phyloP scores from a whole-genome alignment of 2,888 invertebrate species.

The Tenodera sinensis region DNA sequence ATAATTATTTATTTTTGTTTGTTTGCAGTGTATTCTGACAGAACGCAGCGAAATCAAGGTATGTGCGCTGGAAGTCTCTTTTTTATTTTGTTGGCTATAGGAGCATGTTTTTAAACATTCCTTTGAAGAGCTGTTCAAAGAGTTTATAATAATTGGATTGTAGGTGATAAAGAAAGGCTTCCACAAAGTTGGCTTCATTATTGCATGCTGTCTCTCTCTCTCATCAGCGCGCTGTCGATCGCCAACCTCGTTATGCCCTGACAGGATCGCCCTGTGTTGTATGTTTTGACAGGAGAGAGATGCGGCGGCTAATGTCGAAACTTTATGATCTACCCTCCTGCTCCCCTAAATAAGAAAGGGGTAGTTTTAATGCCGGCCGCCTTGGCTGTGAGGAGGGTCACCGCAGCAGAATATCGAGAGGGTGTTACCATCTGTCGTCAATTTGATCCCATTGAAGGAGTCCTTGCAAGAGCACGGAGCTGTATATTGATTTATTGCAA shows the following conservation, averaged over 20 bases:
- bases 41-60: too few relatives aligned
- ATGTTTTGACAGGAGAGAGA: conserved; percentile 6
- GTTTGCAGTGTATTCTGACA: too few relatives aligned
- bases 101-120: too few relatives aligned
- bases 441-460: conserved; percentile 22
- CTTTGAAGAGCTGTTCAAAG: too few relatives aligned
- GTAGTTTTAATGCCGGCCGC: conserved; percentile 1
- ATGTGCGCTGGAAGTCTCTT: too few relatives aligned
- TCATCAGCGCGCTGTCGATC: neutral
- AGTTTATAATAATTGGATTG: too few relatives aligned
- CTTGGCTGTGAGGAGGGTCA: neutral
- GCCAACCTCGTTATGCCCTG: neutral
- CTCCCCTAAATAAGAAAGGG: neutral
- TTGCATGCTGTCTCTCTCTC: too few relatives aligned
- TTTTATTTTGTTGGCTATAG: too few relatives aligned
- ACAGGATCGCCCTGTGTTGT: neutral
- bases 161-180: too few relatives aligned
- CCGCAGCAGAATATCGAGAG: conserved; percentile 16
- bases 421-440: conserved; percentile 28
- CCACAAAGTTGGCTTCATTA: neutral
- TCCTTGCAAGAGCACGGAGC: neutral
- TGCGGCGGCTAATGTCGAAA: neutral
- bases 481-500: too few relatives aligned
- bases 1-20: too few relatives aligned
- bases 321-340: neutral